Conservation (phyloP, 1,140 invertebrate species). For the Cyclargus thomasi region DNA sequence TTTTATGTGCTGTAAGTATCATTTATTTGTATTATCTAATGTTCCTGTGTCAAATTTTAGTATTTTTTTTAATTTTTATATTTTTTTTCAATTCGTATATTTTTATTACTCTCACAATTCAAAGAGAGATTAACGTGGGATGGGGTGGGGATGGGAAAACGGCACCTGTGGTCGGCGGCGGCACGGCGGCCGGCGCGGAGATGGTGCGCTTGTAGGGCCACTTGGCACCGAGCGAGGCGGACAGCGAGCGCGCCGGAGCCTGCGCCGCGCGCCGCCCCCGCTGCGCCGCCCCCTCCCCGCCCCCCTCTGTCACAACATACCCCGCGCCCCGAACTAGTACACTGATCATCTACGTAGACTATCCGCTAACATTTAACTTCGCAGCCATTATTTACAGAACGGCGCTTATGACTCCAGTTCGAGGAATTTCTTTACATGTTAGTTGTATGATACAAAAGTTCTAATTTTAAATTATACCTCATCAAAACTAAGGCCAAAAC, state of each 20-base stretch:
- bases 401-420: neutral
- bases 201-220: slow-evolving; percentile 96
- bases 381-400: neutral
- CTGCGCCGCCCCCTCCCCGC: slow-evolving; percentile 70
- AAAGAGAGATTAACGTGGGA: slow-evolving; percentile 76
- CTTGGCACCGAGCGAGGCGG: slow-evolving; percentile 92
- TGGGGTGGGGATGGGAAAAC: slow-evolving; percentile 37
- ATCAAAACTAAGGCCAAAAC: neutral
- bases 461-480: neutral
- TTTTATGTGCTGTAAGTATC: too few relatives aligned
- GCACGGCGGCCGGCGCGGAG: slow-evolving; percentile 90
- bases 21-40: too few relatives aligned
- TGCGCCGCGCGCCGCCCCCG: slow-evolving; percentile 89
- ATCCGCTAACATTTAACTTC: slow-evolving; percentile 79
- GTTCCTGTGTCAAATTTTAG: too few relatives aligned
- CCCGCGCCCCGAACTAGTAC: slow-evolving; percentile 76
- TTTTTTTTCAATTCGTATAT: neutral
- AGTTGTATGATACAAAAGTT: neutral
- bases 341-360: slow-evolving; percentile 88
- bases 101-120: neutral
- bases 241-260: slow-evolving; percentile 89
- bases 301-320: neutral
- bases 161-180: slow-evolving; percentile 82
- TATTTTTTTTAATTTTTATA: too few relatives aligned
- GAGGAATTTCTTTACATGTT: neutral